A percentile compares a stretch with the other conserved stretches of the same genome.
Evolutionary conservation across 30 jellyfish, hydroid and myxozoan genomes (phyloP).

Genomic region (Hydractinia echinata): DNA sequence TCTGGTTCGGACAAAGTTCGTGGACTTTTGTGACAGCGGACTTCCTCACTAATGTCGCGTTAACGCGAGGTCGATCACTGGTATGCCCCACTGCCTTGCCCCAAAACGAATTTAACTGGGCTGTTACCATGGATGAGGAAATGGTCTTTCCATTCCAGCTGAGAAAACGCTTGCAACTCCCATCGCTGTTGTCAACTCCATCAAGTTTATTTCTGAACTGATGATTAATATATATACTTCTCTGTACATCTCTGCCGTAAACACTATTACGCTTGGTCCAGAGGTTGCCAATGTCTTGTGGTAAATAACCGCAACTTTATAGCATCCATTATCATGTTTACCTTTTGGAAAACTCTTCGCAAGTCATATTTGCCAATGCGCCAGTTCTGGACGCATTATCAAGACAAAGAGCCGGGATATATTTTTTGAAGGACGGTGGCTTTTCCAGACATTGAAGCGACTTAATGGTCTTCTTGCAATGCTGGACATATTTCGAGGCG

Average conservation of each 20-base stretch:
- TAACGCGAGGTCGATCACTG: conserved; percentile 2
- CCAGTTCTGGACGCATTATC: conserved; percentile 48
- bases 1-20: conserved; percentile 20
- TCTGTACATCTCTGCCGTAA: background rate
- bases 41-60: conserved; percentile 38
- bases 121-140: conserved; percentile 9
- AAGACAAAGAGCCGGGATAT: conserved; percentile 13
- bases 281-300: conserved; percentile 30
- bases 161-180: background rate
- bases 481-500: no score
- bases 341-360: conserved; percentile 17
- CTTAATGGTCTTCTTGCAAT: no score
- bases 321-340: background rate
- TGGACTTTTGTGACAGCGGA: conserved; percentile 34
- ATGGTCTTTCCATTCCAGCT: conserved; percentile 22
- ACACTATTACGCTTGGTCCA: conserved; percentile 26
- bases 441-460: no score
- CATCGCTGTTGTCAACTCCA: background rate
- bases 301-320: conserved; percentile 17
- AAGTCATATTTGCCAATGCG: conserved; percentile 37
- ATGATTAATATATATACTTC: background rate
- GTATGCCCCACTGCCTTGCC: conserved; percentile 16
- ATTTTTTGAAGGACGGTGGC: conserved; percentile 33
- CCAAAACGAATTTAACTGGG: conserved; percentile 22
- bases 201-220: conserved; percentile 21